These are phyloP conservation scores for Beris chalybata DNA, from an alignment of 2,888 invertebrate species.

Conservation along the genomic window DNA sequence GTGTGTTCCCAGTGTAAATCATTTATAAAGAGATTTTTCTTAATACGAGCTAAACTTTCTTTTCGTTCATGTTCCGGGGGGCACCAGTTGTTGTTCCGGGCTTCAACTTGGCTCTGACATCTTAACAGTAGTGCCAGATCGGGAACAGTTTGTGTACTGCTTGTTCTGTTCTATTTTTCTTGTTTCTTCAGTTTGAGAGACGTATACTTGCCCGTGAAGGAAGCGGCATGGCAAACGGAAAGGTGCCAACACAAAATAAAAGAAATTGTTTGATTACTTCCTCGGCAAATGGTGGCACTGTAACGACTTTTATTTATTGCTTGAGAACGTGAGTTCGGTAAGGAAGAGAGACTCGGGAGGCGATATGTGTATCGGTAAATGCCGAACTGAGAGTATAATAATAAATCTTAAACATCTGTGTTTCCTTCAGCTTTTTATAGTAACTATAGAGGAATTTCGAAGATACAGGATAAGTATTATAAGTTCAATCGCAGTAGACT, in stretches of 20 bases:
- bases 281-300: constrained; percentile 26
- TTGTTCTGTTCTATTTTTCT: not conserved
- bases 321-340: constrained; percentile 30
- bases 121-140: constrained; percentile 10
- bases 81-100: constrained; percentile 16
- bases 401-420: constrained; percentile 22
- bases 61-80: constrained; percentile 35
- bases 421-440: not conserved
- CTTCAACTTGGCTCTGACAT: constrained; percentile 22
- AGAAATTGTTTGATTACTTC: constrained; percentile 33
- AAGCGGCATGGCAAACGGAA: not conserved
- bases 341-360: not conserved
- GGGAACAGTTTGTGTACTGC: not conserved
- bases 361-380: not conserved
- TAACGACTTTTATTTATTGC: constrained; percentile 37
- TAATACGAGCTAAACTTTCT: constrained; percentile 34
- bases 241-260: constrained; percentile 21
- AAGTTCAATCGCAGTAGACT: no score
- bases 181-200: constrained; percentile 7
- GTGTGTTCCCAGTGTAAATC: constrained; percentile 39
- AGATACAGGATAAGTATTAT: no score
- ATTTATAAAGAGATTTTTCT: constrained; percentile 40
- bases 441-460: no score
- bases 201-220: not conserved
- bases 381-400: constrained; percentile 1